Evolutionary conservation across 2,797 vertebrate genomes (phyloP).

Genomic region (Echiichthys vipera): DNA sequence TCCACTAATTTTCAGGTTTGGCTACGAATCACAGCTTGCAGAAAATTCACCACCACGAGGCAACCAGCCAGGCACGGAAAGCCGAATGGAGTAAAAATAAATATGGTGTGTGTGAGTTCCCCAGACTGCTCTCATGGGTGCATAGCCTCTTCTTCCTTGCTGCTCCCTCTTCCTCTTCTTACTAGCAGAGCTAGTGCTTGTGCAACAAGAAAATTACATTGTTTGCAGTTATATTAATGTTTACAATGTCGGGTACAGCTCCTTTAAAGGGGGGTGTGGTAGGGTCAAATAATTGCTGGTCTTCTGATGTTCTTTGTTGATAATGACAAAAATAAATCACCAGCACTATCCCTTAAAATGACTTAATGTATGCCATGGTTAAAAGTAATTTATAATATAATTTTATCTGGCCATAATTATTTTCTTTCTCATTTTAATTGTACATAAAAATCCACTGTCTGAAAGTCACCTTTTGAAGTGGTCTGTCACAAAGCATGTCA

Average conservation of each 20-base stretch:
- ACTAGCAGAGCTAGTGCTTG: no score
- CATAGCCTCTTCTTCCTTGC: no score
- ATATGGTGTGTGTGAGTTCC: no score
- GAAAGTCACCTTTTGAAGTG: conserved; percentile 43
- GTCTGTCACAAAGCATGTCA: conserved; percentile 49
- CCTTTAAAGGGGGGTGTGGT: not conserved
- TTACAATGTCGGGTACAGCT: no score
- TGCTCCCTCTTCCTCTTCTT: no score
- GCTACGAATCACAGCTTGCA: not conserved
- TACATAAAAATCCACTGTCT: conserved; percentile 19
- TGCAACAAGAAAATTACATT: no score
- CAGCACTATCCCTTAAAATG: not conserved
- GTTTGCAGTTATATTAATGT: no score
- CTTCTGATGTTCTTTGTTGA: not conserved
- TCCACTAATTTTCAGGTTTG: not conserved
- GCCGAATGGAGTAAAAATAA: no score
- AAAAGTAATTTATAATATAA: not conserved
- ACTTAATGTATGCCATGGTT: not conserved
- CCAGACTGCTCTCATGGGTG: no score
- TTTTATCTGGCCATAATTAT: conserved; percentile 1
- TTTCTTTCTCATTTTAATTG: conserved; percentile 28
- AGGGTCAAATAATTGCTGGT: not conserved
- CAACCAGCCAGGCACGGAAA: no score
- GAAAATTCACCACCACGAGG: no score
- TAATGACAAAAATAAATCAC: not conserved